phyloP scores from a whole-genome alignment of 2,113 vertebrate genomes.

The Cyanocitta stelleri region DNA sequence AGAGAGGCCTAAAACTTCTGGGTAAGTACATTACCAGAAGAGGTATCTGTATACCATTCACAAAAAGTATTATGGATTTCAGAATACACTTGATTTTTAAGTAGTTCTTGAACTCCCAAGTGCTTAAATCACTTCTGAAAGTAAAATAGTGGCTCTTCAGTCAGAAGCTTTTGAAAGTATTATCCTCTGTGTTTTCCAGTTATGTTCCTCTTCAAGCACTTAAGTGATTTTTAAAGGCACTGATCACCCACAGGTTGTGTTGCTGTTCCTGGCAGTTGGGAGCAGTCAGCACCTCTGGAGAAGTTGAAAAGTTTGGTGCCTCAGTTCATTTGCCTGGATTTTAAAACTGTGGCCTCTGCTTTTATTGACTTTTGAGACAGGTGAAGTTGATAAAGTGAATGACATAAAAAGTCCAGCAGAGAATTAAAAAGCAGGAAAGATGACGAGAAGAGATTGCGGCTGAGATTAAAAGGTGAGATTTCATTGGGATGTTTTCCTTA shows the following conservation, averaged over 20 bases:
- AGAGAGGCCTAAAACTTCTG: not conserved
- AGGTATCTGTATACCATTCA: not conserved
- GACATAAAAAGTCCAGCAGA: not conserved
- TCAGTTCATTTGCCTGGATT: not conserved
- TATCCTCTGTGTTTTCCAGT: not conserved
- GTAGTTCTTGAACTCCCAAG: not conserved
- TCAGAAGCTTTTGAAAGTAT: not conserved
- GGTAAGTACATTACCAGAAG: not conserved
- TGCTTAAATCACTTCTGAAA: not conserved
- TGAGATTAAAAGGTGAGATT: slow-evolving; percentile 25
- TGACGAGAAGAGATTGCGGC: not conserved
- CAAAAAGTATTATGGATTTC: not conserved
- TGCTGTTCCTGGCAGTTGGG: not conserved
- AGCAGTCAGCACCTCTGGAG: not conserved
- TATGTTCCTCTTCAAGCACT: not conserved
- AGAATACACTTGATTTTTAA: not conserved
- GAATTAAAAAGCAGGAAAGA: slow-evolving; percentile 26
- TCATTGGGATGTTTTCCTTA: slow-evolving; percentile 13
- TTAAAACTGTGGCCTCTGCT: not conserved
- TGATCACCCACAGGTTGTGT: not conserved
- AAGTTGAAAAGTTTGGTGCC: not conserved
- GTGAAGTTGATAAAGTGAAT: slow-evolving; percentile 44
- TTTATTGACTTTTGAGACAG: slow-evolving; percentile 23
- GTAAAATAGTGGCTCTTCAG: not conserved
- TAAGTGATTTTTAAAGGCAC: not conserved